Percentiles rank a stretch among this genome's conserved stretches.
Evolutionary conservation across 2,888 invertebrate genomes (phyloP).

Genomic region (Fragum whitleyi): DNA sequence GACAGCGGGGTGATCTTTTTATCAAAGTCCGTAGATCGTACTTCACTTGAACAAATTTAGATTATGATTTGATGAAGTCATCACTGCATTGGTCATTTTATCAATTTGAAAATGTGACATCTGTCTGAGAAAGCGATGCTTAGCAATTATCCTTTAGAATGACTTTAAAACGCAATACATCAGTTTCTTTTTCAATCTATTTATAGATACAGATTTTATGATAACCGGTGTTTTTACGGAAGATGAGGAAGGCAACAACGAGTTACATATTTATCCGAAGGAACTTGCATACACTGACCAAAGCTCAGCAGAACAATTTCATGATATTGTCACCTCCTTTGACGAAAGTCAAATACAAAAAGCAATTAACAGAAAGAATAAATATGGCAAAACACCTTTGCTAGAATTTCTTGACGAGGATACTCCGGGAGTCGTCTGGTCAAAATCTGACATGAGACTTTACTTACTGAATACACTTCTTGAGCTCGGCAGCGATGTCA

Average conservation of each 20-base stretch:
- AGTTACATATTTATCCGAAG: background rate
- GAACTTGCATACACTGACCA: background rate
- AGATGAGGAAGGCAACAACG: conserved; percentile 6
- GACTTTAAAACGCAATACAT: too few relatives aligned
- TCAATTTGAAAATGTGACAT: too few relatives aligned
- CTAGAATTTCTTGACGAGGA: conserved; percentile 24
- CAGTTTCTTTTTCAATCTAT: too few relatives aligned
- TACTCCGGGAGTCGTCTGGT: background rate
- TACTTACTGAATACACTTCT: background rate
- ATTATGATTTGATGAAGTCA: too few relatives aligned
- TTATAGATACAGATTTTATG: background rate
- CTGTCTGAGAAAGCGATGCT: too few relatives aligned
- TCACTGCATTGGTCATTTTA: too few relatives aligned
- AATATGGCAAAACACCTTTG: conserved; percentile 40
- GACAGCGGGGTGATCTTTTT: too few relatives aligned
- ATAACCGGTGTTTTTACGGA: background rate
- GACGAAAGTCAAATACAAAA: background rate
- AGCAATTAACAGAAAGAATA: conserved; percentile 11
- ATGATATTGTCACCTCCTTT: background rate
- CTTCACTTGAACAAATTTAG: too few relatives aligned
- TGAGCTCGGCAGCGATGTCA: conserved; percentile 23
- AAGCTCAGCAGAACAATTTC: background rate
- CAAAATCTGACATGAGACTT: background rate
- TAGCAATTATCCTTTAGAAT: too few relatives aligned
- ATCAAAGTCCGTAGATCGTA: too few relatives aligned